A percentile compares a stretch with the other conserved stretches of the same genome.
phyloP scores from a whole-genome alignment of 1,140 invertebrate genomes.

The Meloidogyne chitwoodi region DNA sequence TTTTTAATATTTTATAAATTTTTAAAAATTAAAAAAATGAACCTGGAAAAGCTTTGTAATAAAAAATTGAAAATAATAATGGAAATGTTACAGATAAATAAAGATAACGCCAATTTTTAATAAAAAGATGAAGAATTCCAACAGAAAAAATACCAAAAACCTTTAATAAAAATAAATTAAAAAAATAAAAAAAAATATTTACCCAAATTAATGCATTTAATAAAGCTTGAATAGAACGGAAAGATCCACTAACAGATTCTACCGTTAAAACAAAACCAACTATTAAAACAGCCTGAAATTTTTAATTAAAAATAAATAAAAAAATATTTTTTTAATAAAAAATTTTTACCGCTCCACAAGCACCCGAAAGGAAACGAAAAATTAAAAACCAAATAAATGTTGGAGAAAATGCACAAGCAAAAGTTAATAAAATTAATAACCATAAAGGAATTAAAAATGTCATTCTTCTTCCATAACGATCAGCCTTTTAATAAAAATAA shows the following conservation, averaged over 20 bases:
- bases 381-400: constrained; percentile 36
- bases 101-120: constrained; percentile 36
- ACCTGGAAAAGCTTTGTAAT: constrained; percentile 35
- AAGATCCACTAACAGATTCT: constrained; percentile 37
- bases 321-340: neutral
- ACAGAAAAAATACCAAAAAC: constrained; percentile 35
- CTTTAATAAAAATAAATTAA: neutral
- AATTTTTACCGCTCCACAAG: constrained; percentile 27
- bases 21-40: neutral
- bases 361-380: constrained; percentile 47
- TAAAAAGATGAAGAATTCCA: constrained; percentile 41
- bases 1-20: too few relatives aligned
- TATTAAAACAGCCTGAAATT: constrained; percentile 7
- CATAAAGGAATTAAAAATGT: constrained; percentile 43
- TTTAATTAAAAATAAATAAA: neutral
- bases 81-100: constrained; percentile 38
- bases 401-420: constrained; percentile 43
- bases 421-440: constrained; percentile 41
- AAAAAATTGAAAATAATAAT: constrained; percentile 35
- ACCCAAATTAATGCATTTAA: constrained; percentile 41
- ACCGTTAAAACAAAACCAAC: constrained; percentile 18
- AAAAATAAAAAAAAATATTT: neutral
- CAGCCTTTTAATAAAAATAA: constrained; percentile 7
- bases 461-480: constrained; percentile 40
- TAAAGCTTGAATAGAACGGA: constrained; percentile 38